phyloP scores from a whole-genome alignment of 2,797 vertebrate species.

The Premnoplex brunnescens region DNA sequence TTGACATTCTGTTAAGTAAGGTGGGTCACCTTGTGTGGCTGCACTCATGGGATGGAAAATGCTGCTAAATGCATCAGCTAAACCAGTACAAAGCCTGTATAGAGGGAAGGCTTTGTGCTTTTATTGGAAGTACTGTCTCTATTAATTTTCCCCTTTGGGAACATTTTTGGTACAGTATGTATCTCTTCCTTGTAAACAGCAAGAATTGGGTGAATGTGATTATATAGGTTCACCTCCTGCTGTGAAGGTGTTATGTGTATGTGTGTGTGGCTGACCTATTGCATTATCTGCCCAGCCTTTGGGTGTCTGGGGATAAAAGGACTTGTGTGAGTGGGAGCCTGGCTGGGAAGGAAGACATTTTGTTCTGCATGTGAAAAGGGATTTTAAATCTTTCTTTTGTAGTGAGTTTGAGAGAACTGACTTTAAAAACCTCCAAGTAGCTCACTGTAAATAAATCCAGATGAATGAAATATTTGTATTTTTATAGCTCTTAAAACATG shows the following conservation, averaged over 20 bases:
- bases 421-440: not conserved
- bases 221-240: not conserved
- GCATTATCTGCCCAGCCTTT: not conserved
- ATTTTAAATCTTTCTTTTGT: not conserved
- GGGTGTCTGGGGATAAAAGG: not conserved
- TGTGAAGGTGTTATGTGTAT: not conserved
- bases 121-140: not conserved
- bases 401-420: not conserved
- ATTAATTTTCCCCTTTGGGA: not conserved
- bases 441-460: not conserved
- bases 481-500: not conserved
- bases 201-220: not conserved
- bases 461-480: not conserved
- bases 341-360: not conserved
- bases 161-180: not conserved
- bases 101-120: not conserved
- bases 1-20: not conserved
- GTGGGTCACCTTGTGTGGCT: accelerated
- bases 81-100: not conserved
- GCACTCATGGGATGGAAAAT: not conserved
- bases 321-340: not conserved
- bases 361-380: not conserved
- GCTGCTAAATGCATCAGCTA: not conserved
- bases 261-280: not conserved
- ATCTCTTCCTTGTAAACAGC: not conserved